Conservation (phyloP, 2,797 vertebrate genomes). For the Pseudotriccus pelzelni region DNA sequence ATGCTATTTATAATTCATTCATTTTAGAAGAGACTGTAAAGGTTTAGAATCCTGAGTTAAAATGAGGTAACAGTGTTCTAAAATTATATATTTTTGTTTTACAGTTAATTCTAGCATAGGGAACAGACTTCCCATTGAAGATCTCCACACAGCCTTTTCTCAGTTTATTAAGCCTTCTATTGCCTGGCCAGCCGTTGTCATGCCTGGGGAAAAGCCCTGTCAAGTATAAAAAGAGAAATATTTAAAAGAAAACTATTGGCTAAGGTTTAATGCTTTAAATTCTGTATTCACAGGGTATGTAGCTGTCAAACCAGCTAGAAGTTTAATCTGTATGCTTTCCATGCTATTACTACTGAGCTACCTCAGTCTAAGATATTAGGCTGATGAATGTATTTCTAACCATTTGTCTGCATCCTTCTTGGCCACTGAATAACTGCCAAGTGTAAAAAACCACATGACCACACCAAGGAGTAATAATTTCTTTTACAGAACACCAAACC, state of each 20-base stretch:
- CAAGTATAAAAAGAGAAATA: constrained; percentile 19
- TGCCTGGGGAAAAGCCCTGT: constrained; percentile 12
- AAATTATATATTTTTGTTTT: neutral
- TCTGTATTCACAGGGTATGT: neutral
- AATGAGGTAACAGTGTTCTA: neutral
- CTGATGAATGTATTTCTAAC: neutral
- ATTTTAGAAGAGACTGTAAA: neutral
- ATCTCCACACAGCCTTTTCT: neutral
- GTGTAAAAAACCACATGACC: neutral
- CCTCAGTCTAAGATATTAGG: neutral
- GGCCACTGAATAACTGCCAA: neutral
- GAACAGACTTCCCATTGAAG: neutral
- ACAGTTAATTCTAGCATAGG: neutral
- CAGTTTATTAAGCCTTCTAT: constrained; percentile 32
- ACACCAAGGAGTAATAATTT: neutral
- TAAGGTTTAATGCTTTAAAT: neutral
- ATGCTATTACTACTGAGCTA: neutral
- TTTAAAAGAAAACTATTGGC: neutral
- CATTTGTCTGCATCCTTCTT: neutral
- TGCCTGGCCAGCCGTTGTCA: neutral
- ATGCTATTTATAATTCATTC: neutral
- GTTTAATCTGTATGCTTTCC: neutral
- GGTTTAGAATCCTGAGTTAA: neutral
- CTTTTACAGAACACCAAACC: neutral
- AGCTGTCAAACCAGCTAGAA: constrained; percentile 5